These are phyloP conservation scores for Ivindomyrus marchei DNA, from an alignment of 2,113 vertebrate genomes.

Conservation along the genomic window DNA sequence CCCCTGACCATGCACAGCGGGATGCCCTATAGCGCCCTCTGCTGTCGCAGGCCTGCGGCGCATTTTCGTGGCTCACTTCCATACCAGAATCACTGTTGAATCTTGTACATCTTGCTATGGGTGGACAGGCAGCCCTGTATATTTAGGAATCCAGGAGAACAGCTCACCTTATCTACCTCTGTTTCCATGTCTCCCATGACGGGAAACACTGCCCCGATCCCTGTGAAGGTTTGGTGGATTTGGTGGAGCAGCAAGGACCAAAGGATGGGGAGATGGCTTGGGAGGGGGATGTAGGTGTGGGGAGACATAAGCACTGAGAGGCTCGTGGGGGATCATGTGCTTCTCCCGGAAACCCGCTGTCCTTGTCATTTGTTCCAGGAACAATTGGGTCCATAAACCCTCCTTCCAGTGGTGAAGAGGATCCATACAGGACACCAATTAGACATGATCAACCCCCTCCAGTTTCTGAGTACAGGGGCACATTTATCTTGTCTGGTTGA, in stretches of 20 bases:
- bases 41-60: not conserved
- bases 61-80: not conserved
- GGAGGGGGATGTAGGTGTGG: not conserved
- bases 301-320: not conserved
- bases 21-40: not conserved
- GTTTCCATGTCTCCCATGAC: not conserved
- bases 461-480: not conserved
- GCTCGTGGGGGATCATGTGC: not conserved
- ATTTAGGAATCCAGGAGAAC: not conserved
- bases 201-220: not conserved
- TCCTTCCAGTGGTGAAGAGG: constrained; percentile 28
- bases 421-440: constrained; percentile 27
- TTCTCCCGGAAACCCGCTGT: not conserved
- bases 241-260: not conserved
- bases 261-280: not conserved
- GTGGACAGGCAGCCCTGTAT: too few relatives aligned
- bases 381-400: not conserved
- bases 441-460: not conserved
- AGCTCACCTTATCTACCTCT: not conserved
- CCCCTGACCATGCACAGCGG: not conserved
- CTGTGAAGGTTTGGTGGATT: not conserved
- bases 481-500: not conserved
- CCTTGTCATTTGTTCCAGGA: not conserved
- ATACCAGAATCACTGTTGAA: not conserved
- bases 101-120: not conserved